phyloP scores from a whole-genome alignment of 2,888 invertebrate species.

The Tryphoninae sp. region DNA sequence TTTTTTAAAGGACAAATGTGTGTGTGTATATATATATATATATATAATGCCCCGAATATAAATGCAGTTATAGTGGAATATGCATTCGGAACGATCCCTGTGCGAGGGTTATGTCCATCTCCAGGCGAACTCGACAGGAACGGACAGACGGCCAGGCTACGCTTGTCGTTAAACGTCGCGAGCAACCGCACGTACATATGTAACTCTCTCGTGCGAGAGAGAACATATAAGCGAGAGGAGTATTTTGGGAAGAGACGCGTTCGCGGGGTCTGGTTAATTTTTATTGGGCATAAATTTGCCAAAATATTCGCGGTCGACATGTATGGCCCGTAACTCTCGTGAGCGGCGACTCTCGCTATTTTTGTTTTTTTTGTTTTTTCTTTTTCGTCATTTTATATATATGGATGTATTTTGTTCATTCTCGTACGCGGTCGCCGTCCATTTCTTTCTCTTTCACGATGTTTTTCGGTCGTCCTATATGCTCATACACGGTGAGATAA shows the following conservation, averaged over 20 bases:
- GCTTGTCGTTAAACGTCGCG: constrained; percentile 73
- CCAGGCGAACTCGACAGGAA: constrained; percentile 48
- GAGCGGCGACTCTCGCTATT: constrained; percentile 63
- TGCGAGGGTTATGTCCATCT: constrained; percentile 62
- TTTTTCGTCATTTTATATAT: background rate
- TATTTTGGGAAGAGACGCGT: constrained; percentile 66
- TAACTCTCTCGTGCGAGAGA: constrained; percentile 29
- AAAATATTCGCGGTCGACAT: constrained; percentile 81
- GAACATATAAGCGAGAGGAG: constrained; percentile 37
- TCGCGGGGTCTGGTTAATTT: constrained; percentile 80
- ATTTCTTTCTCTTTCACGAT: constrained; percentile 29
- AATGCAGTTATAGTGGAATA: constrained; percentile 55
- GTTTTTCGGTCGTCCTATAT: constrained; percentile 23
- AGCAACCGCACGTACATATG: constrained; percentile 61
- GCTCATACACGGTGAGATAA: constrained; percentile 18
- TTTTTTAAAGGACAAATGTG: too few relatives aligned
- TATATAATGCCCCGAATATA: constrained; percentile 5
- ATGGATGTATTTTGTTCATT: constrained; percentile 27
- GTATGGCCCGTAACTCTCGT: constrained; percentile 79
- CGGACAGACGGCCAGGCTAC: constrained; percentile 65
- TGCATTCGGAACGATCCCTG: constrained; percentile 51
- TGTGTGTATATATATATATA: background rate
- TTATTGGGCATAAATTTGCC: constrained; percentile 81
- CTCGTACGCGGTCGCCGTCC: constrained; percentile 18
- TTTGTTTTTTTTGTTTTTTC: constrained; percentile 17